These are phyloP conservation scores for Oxyteleia sp. DNA, from an alignment of 2,888 invertebrate genomes.

Conservation along the genomic window DNA sequence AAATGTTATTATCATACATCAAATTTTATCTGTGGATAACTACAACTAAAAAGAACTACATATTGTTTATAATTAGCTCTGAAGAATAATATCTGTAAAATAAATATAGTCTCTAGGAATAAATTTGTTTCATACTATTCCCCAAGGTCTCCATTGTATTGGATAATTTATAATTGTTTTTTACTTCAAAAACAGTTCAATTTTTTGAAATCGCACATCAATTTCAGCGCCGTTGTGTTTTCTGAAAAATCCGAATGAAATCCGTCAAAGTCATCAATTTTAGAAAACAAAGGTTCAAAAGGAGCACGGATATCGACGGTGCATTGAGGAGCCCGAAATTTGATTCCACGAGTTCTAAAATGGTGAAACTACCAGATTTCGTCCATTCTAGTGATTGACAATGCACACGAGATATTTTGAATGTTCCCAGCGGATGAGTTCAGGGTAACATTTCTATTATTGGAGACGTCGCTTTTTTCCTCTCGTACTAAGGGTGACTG, in stretches of 20 bases:
- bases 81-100: too few species aligned
- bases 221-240: background rate
- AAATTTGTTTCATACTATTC: too few species aligned
- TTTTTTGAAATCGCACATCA: background rate
- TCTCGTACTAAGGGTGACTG: constrained; percentile 67
- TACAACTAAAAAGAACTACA: too few species aligned
- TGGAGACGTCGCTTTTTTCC: constrained; percentile 78
- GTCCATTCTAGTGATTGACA: constrained; percentile 81
- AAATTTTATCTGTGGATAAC: too few species aligned
- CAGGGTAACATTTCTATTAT: constrained; percentile 83
- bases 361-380: constrained; percentile 81
- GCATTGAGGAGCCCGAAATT: constrained; percentile 63
- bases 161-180: too few species aligned
- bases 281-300: constrained; percentile 39
- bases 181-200: background rate
- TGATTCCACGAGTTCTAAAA: constrained; percentile 76
- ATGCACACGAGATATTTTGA: constrained; percentile 83
- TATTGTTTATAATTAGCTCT: too few species aligned
- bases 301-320: constrained; percentile 23
- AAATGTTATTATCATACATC: too few species aligned
- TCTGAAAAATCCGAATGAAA: background rate
- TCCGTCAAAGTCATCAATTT: constrained; percentile 15
- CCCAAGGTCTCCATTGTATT: too few species aligned
- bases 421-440: constrained; percentile 83
- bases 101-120: too few species aligned